Evolutionary conservation across 2,888 invertebrate species (phyloP), one percentile per base, ranked within the genome.

Genomic region (Eumacrocentrus americanus): DNA sequence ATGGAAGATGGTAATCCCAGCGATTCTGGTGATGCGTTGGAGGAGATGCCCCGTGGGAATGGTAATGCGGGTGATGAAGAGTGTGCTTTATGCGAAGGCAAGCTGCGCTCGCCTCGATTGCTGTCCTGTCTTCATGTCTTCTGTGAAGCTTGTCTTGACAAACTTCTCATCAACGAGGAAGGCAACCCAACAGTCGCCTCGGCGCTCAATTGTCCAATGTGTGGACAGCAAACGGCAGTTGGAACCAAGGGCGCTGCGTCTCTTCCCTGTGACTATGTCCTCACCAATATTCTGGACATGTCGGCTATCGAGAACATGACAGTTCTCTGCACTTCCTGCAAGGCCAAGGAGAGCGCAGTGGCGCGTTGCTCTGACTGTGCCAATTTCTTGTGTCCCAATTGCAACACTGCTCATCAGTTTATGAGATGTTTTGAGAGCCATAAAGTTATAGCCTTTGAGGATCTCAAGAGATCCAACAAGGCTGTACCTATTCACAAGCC

Each of bases 391-490:
- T 97, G 97, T 82, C 89, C 91, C 64, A 93, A 94, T 78, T 98
- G 97, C 83, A 94, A 95, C 74, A 92, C 94, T 38, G 97, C 97
- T 60, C 97, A 98, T 81, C 92, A 94, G 81, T 95, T 92, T 77
- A 97, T 97, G 97, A 88, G 95, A 69, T 95, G 96, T 83, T 98
- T 98, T 80, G 96, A 97, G 81, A 94, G 93, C 74, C 97, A 98
- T 81, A 87, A 91, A 81, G 95, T 95, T 37, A 89, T 95, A 54
- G 90, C 91, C 42, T 89, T 96, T 76, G 95, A 95, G 73, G 94
- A 94, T 70, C 84, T 95, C 77, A 88, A 90, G 72, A 86, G 87
- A 71, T 90, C 90, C 67, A 89, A 89, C 72, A 89, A 91, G 76
- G 90, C 90, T 72, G 85, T 92, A 67, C 90, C 92, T 54, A 90